A percentile compares a stretch with the other conserved stretches of the same genome.
These are phyloP conservation scores for Rallus crepitans DNA, from an alignment of 2,797 vertebrate genomes.

Conservation along the genomic window DNA sequence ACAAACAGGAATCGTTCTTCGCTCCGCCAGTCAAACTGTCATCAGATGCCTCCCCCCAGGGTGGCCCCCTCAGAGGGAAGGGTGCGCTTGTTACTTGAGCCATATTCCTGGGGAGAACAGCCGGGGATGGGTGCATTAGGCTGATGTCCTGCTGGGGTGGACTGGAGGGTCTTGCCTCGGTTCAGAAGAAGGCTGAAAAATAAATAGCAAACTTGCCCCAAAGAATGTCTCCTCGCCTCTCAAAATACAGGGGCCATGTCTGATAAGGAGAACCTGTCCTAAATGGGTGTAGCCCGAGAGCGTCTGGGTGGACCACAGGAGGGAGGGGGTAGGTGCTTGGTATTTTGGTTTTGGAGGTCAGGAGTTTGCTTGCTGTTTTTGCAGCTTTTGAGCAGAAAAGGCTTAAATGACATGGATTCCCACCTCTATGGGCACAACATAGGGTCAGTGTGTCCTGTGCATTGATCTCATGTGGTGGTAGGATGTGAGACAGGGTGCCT, in stretches of 20 bases:
- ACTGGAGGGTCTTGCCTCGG: neutral
- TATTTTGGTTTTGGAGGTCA: neutral
- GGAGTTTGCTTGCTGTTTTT: conserved; percentile 17
- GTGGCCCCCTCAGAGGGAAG: neutral
- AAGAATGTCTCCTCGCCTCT: neutral
- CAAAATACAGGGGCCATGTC: neutral
- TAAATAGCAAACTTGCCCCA: neutral
- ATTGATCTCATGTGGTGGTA: neutral
- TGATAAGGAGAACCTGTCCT: neutral
- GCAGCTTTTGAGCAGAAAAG: conserved; percentile 6
- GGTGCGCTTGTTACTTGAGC: neutral
- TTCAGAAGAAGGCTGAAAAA: neutral
- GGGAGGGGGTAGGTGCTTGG: neutral
- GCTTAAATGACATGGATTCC: neutral
- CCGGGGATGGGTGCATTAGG: neutral
- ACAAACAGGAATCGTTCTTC: conserved; percentile 37
- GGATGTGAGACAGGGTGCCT: neutral
- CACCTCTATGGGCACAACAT: neutral
- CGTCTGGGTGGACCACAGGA: neutral
- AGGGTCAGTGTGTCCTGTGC: neutral
- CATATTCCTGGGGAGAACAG: accelerated
- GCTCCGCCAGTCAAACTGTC: conserved; percentile 51
- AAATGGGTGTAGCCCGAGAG: neutral
- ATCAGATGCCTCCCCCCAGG: neutral
- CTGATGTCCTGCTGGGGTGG: accelerated